phyloP scores from a whole-genome alignment of 2,113 vertebrate species.

The Mus pahari region DNA sequence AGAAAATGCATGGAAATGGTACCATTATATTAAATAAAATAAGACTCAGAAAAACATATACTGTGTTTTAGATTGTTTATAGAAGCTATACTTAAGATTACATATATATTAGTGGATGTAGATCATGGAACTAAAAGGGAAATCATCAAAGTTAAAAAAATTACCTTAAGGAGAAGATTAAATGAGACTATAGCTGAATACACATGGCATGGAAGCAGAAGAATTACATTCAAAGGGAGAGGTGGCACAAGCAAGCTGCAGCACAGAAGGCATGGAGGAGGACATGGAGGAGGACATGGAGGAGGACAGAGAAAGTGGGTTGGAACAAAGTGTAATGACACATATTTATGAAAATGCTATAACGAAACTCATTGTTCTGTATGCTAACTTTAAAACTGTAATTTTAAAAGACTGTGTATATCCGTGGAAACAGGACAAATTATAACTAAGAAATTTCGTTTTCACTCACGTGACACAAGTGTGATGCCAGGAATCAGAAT shows the following conservation, averaged over 20 bases:
- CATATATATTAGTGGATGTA: neutral
- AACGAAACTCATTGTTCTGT: neutral
- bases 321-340: neutral
- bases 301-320: neutral
- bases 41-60: neutral
- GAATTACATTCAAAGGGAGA: neutral
- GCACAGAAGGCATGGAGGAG: neutral
- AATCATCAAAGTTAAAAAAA: neutral
- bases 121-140: neutral
- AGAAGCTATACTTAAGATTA: neutral
- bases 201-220: neutral
- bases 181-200: too few species aligned
- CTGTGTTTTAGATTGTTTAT: neutral
- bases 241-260: neutral
- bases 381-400: neutral
- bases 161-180: neutral
- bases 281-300: neutral
- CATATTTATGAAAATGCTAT: neutral
- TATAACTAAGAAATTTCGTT: neutral
- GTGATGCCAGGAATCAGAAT: neutral
- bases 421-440: neutral
- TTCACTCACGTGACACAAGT: neutral
- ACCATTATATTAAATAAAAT: neutral
- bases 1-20: neutral
- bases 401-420: neutral